Percentiles rank a stretch among this genome's conserved stretches.
Conservation (phyloP, 2,888 invertebrate species). For the Lissocephala sabroskyi region DNA sequence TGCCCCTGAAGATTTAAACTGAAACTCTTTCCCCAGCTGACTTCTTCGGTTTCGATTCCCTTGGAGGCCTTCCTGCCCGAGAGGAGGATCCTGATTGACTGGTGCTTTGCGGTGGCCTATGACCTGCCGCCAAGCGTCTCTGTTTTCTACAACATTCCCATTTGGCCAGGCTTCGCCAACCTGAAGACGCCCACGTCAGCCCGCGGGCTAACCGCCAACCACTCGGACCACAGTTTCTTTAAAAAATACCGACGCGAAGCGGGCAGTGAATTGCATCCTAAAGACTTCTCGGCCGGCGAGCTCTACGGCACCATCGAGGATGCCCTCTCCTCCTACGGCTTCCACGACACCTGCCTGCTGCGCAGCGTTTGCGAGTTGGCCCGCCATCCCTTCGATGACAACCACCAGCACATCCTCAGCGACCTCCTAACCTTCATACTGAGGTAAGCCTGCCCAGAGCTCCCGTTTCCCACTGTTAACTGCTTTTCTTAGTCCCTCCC, state of each 20-base stretch:
- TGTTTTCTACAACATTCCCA: slow-evolving; percentile 68
- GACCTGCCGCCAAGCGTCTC: slow-evolving; percentile 55
- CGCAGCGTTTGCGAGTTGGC: slow-evolving; percentile 80
- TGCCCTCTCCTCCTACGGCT: slow-evolving; percentile 65
- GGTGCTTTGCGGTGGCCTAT: slow-evolving; percentile 71
- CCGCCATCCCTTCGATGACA: slow-evolving; percentile 76
- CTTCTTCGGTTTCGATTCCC: slow-evolving; percentile 67
- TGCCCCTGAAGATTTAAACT: slow-evolving; percentile 11
- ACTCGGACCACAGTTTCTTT: slow-evolving; percentile 22
- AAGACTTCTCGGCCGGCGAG: slow-evolving; percentile 70
- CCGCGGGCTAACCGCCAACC: slow-evolving; percentile 15
- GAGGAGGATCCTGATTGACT: slow-evolving; percentile 67
- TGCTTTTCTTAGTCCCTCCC: slow-evolving; percentile 75
- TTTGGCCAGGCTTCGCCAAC: slow-evolving; percentile 66
- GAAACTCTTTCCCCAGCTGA: slow-evolving; percentile 41
- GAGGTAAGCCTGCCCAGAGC: slow-evolving; percentile 76
- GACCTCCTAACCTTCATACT: slow-evolving; percentile 79
- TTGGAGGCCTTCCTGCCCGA: slow-evolving; percentile 60
- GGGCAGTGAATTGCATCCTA: slow-evolving; percentile 48
- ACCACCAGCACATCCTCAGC: slow-evolving; percentile 76
- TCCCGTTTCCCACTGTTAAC: rapidly evolving
- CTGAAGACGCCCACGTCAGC: slow-evolving; percentile 38
- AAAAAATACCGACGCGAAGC: slow-evolving; percentile 38
- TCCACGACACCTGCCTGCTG: slow-evolving; percentile 80
- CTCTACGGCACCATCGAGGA: slow-evolving; percentile 68